A percentile compares a stretch with the other conserved stretches of the same genome.
These are phyloP conservation scores for Drosophila silvestris DNA, from an alignment of 2,888 invertebrate species.

Conservation along the genomic window DNA sequence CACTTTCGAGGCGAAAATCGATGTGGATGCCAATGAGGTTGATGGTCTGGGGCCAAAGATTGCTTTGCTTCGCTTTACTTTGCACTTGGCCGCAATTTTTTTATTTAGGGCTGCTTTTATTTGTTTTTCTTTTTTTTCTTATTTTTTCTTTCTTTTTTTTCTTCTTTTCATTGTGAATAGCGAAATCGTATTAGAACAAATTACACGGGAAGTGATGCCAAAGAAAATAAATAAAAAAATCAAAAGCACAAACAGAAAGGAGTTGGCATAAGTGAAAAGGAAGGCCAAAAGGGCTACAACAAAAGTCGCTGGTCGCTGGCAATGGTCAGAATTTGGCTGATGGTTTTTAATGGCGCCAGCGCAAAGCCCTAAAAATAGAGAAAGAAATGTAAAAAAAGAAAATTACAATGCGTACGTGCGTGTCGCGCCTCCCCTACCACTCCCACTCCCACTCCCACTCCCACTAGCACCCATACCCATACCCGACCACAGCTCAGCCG, in stretches of 20 bases:
- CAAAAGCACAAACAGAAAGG: conserved; percentile 15
- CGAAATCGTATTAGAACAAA: conserved; percentile 65
- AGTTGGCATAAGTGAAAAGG: conserved; percentile 20
- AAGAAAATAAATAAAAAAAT: conserved; percentile 14
- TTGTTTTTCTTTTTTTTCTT: neutral
- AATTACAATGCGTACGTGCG: conserved; percentile 72
- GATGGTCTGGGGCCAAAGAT: conserved; percentile 53
- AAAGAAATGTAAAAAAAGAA: conserved; percentile 8
- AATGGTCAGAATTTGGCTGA: conserved; percentile 46
- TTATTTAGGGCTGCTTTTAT: conserved; percentile 9
- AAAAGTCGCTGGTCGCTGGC: conserved; percentile 17
- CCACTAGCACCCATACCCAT: neutral
- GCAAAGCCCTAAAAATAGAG: conserved; percentile 29
- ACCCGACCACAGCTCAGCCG: neutral
- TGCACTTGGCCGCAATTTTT: conserved; percentile 51
- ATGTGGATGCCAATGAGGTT: conserved; percentile 44
- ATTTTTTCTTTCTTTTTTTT: neutral
- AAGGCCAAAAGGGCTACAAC: conserved; percentile 18
- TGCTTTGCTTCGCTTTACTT: conserved; percentile 61
- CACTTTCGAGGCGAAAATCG: conserved; percentile 67
- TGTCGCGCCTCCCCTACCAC: conserved; percentile 16
- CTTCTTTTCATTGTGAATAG: conserved; percentile 33
- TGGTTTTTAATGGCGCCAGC: conserved; percentile 54
- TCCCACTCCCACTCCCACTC: neutral
- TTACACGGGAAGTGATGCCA: conserved; percentile 60